Base-by-base conservation (phyloP, 2,888 invertebrate species). In the Lepidochrysops patricia region DNA sequence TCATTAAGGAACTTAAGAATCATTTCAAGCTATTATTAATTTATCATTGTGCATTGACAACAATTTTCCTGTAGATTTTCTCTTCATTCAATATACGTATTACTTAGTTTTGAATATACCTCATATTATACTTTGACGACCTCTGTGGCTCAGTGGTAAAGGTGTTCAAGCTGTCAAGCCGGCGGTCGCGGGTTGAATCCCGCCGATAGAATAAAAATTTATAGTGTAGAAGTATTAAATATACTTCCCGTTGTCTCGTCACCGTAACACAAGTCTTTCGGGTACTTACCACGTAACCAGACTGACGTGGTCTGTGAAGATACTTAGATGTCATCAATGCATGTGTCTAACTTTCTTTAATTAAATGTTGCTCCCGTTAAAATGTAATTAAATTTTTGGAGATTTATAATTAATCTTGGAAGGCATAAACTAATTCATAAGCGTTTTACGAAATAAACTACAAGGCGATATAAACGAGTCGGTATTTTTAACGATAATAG, bases 401-500 rank as follows among this genome's bases (percentile, higher is more conserved):
- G 43, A 43, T 43, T 43, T 43, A 43, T 43, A 9, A 23, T 43
- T 43, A 23, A 43, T 26, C 27, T 52, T 27, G 13, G 13, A 13
- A 52, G 27, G 9, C 26, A 52, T 26, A 27, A 13, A 52, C 25
- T 27, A 52, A 26, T 52, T 27, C 52, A 52, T 26, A 27, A 27
- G 52, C 26, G 13, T 52, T 52, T 52, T 26, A 26, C 13, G 26
- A 13, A 26, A 52, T 52, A 52, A 52, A 52, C 52, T 13, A 52
- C 52, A 52, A 52, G 27, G 15, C 52, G 52, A 52, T 27, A 27
- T 27, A 54, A 29, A 19, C 29, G 29, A 9, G 54, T 54, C 29
- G 29, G 54, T 29, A 54, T 54, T 54, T 29, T 54, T 54, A 19
- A 54, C 54, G 54, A 54, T 54, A 54, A 54, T 54, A 54, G 54